Evolutionary conservation across 2,797 vertebrate genomes (phyloP), one percentile per base, ranked within the genome.

Genomic region (Chaetophractus vellerosus): DNA sequence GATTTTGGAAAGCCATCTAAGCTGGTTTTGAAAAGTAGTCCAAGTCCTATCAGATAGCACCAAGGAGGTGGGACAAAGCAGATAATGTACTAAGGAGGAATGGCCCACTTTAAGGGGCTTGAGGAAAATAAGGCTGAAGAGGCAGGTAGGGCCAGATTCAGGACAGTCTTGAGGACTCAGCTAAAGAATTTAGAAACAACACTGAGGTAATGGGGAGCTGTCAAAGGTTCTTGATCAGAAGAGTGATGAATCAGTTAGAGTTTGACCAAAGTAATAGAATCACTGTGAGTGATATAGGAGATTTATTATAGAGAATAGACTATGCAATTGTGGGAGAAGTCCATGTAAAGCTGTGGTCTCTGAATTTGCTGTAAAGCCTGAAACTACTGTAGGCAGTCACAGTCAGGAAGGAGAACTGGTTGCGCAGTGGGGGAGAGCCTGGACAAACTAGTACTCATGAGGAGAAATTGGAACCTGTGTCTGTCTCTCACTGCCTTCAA

Each of bases 261-360:
- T 87, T 78, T 90, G 76, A 63, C 15, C 18, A 68, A 79, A 85
- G 61, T 26, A 10, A 33, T 38, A 91, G 45, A 61, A 59, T 48
- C 9, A n/a, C 6, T 45, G 0, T 61, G 83, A 81, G 31, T 16
- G 55, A 63, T 14, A 0, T 0, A 10, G 87, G 64, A 21, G 14
- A 15, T 78, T 72, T 80, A 16, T 66, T 71, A 18, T 12, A n/a
- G 75, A 50, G 41, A 79, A 31, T 19, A 63, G 16, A 28, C 28
- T 82, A 4, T 4, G 0, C 8, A 6, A 1, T 16, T 52, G 36
- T 36, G 52, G 59, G 52, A 31, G 41, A 79, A 61, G 26, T 5
- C 9, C 28, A 1, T 31, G n/a, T 36, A 48, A 59, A 52, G 26
- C 64, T 64, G 19, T 10, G 57, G 28, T 21, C 19, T 94, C 38